A percentile compares a stretch with the other conserved stretches of the same genome.
Conservation (phyloP, 2,113 vertebrate species). For the Notechis scutatus region DNA sequence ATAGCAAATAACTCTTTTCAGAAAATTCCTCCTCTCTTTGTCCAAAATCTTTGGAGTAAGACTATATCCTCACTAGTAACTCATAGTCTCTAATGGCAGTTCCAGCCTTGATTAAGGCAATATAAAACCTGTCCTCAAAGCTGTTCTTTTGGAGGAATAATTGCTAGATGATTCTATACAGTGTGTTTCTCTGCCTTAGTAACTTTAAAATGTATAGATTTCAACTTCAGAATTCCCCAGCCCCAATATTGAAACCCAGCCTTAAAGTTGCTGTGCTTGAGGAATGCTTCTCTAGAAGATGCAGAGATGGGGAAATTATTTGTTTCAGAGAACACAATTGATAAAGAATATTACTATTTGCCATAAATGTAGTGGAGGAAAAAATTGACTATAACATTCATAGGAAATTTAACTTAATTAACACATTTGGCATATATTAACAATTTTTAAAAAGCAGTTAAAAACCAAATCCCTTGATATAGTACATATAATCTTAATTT, state of each 20-base stretch:
- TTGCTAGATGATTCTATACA: neutral
- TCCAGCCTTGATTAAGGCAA: neutral
- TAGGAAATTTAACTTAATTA: neutral
- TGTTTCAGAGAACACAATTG: neutral
- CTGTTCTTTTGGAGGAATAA: neutral
- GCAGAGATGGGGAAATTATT: neutral
- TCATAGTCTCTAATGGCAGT: neutral
- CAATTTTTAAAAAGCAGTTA: neutral
- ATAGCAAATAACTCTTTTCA: neutral
- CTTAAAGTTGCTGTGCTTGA: neutral
- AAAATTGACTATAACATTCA: neutral
- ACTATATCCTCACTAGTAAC: neutral
- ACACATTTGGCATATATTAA: neutral
- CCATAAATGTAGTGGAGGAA: neutral
- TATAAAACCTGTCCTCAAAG: neutral
- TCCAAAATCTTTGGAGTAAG: neutral
- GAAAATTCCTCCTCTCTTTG: neutral
- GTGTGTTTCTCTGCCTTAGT: neutral
- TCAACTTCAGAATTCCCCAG: neutral
- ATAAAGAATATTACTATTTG: neutral
- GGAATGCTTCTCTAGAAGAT: neutral
- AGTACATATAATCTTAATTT: neutral
- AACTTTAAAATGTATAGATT: neutral
- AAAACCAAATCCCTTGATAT: neutral
- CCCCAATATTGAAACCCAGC: neutral